A percentile compares a stretch with the other conserved stretches of the same genome.
Conservation (phyloP, 2,113 vertebrate genomes). For the Arothron firmamentum region DNA sequence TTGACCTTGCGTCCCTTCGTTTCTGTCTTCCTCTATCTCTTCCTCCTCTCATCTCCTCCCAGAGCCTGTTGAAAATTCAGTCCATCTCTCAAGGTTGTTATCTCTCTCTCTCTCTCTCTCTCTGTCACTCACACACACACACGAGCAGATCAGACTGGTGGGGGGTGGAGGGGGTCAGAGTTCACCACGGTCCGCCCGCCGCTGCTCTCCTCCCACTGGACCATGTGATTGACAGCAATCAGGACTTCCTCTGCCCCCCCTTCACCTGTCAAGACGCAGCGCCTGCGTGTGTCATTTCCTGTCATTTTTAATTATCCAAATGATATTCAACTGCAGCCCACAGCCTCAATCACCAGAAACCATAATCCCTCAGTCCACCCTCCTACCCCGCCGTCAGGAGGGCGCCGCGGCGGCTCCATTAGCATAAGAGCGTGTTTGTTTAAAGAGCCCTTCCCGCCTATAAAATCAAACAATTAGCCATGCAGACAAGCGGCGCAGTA, state of each 20-base stretch:
- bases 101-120: slow-evolving; percentile 54
- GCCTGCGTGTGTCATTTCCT: slow-evolving; percentile 78
- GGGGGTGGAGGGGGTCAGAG: slow-evolving; percentile 86
- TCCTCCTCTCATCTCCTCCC: neutral
- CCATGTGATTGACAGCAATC: slow-evolving; percentile 98
- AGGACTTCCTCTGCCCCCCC: slow-evolving; percentile 55
- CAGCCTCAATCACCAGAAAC: slow-evolving; percentile 31
- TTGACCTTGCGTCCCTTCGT: neutral
- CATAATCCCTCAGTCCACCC: slow-evolving; percentile 35
- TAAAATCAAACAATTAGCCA: slow-evolving; percentile 99
- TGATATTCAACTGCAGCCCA: slow-evolving; percentile 88
- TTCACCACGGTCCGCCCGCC: slow-evolving; percentile 84
- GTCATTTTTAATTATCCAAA: slow-evolving; percentile 99
- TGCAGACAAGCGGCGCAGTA: slow-evolving; percentile 88
- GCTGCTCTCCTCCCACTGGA: slow-evolving; percentile 84
- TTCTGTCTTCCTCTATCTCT: too few species aligned
- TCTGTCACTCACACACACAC: slow-evolving; percentile 15
- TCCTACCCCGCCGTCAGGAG: slow-evolving; percentile 62
- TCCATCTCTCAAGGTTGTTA: slow-evolving; percentile 97
- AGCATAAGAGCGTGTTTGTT: slow-evolving; percentile 98
- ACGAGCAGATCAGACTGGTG: slow-evolving; percentile 73
- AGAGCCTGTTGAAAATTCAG: slow-evolving; percentile 89
- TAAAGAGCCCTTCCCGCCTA: slow-evolving; percentile 85
- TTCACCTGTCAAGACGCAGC: slow-evolving; percentile 89
- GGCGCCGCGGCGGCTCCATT: slow-evolving; percentile 80